Evolutionary conservation across 2,113 vertebrate genomes (phyloP), one percentile per base, ranked within the genome.

Genomic region (Manacus vitellinus): DNA sequence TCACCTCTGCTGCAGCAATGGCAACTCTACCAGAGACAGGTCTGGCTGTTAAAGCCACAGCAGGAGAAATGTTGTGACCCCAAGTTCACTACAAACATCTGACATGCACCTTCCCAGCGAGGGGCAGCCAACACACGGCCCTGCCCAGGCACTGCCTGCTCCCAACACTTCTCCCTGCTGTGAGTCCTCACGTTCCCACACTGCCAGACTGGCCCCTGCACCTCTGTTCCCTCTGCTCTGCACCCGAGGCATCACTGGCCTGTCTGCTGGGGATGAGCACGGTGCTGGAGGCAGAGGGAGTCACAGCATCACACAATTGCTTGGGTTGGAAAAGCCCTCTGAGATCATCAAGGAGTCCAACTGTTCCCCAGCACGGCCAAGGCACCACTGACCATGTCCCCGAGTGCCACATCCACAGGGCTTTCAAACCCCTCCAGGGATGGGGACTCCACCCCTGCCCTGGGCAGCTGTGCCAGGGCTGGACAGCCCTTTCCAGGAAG

Each of bases 81-180:
- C 55, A 55, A 55, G 43, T 88, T 93, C 74, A 52, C 35, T 20
- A n/a, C 7, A 23, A n/a, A n/a, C 55, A n/a, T 58, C 33, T 56
- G 22, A 59, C 33, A 16, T 35, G 55, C n/a, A 35, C 56, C 56
- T 35, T 35, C 43, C 33, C 62, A n/a, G 17, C 12, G 2, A 8
- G 33, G 33, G 3, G 12, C 28, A 19, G 8, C 44, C 12, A 0
- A 23, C 33, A 25, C 3, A 1, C 1, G 0, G n/a, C 20, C 46
- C n/a, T 49, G 8, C 1, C 5, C 19, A 24, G 61, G 4, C n/a
- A 7, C 39, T 9, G 8, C 31, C 56, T 51, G 30, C 74, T 37
- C 46, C 44, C 0, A 0, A 10, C 25, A 24, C 43, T 51, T 4
- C 67, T 65, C 30, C 51, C 10, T 0, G 2, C 17, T 3, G 28